A percentile compares a stretch with the other conserved stretches of the same genome.
Conservation (phyloP, 2,797 vertebrate species). For the Meriones psammophilus region DNA sequence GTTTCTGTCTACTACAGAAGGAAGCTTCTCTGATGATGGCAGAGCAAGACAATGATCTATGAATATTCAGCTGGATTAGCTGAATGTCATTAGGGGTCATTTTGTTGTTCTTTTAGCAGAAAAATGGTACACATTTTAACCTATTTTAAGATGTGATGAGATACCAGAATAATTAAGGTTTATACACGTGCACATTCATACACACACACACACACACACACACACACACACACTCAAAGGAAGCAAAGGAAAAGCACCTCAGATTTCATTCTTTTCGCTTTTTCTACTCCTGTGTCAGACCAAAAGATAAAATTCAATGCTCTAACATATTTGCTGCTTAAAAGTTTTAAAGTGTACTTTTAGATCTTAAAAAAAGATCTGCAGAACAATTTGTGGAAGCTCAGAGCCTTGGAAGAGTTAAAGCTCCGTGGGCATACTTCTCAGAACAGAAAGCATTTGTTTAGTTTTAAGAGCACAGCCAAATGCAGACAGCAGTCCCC, state of each 20-base stretch:
- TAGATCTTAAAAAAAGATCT: background rate
- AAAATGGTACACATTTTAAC: background rate
- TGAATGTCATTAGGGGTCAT: background rate
- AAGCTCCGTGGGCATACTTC: background rate
- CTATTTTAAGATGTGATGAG: background rate
- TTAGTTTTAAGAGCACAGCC: constrained; percentile 25
- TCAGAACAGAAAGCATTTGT: background rate
- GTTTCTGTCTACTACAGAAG: background rate
- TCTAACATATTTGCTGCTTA: background rate
- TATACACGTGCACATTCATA: background rate
- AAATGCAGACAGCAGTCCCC: background rate
- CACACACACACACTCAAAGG: background rate
- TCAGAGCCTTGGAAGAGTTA: background rate
- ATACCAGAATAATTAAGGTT: background rate
- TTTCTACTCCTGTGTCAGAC: background rate
- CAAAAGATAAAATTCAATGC: background rate
- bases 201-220: background rate
- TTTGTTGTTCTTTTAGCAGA: background rate
- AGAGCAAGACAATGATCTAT: background rate
- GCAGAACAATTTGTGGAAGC: background rate
- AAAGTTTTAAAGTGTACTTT: constrained; percentile 20
- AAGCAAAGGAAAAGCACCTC: background rate
- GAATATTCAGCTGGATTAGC: background rate
- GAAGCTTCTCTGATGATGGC: background rate
- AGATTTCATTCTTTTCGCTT: background rate